Percentiles rank a stretch among this genome's conserved stretches.
phyloP scores from a whole-genome alignment of 2,797 vertebrate species.

The Melanitta fusca region DNA sequence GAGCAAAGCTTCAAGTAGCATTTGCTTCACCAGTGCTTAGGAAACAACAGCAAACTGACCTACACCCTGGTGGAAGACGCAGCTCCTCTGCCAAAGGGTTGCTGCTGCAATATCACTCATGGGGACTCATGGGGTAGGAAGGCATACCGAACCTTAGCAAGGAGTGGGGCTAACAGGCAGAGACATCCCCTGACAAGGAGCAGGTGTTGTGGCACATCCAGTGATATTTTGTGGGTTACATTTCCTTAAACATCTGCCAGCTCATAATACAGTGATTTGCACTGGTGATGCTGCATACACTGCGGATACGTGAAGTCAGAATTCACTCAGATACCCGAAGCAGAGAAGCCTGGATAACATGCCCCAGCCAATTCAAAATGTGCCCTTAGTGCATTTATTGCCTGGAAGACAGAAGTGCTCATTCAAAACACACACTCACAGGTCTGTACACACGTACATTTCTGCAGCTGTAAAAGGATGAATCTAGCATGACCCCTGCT shows the following conservation, averaged over 20 bases:
- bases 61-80: not conserved
- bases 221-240: not conserved
- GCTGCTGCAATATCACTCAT: not conserved
- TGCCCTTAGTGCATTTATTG: not conserved
- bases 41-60: not conserved
- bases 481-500: not conserved
- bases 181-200: not conserved
- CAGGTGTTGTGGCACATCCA: not conserved
- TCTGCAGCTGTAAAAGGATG: not conserved
- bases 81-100: not conserved
- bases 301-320: not conserved
- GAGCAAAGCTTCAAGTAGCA: not conserved
- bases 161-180: not conserved
- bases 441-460: not conserved
- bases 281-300: fast-evolving
- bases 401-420: not conserved
- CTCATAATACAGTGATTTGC: fast-evolving
- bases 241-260: not conserved
- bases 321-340: not conserved
- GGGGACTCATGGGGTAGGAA: not conserved
- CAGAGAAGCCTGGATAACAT: not conserved
- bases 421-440: not conserved
- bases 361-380: not conserved
- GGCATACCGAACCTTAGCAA: not conserved
- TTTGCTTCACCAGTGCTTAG: not conserved